Evolutionary conservation across 1,140 invertebrate species (phyloP), one percentile per base, ranked within the genome.

Genomic region (Aphidius ervi): DNA sequence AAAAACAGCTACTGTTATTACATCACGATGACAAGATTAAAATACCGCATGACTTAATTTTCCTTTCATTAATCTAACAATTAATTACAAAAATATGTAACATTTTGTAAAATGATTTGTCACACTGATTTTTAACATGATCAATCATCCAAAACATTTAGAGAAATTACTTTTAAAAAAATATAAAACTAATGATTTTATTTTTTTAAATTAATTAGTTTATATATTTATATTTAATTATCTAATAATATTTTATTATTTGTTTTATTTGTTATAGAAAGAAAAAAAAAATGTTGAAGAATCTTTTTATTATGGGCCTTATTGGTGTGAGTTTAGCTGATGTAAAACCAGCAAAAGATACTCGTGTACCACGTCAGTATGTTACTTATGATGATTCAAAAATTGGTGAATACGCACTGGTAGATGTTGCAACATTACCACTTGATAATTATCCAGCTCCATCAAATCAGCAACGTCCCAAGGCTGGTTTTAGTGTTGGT

Each of bases 401-500:
- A 0, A 41, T 54, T 20, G 68, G 69, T 56, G 67, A 69, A 9
- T 68, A 72, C 55, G 67, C 61, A 5, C 67, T 68, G 7, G 41
- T 62, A 2, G 54, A 46, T n/a, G 59, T 62, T 3, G 49, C 56
- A 9, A 37, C 65, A 5, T 54, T 41, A 0, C 59, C 66, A 1
- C 23, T 48, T 31, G 62, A 64, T 55, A 62, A 50, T 42, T 47
- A 50, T 37, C 31, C 64, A 10, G 52, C 58, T 16, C 58, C 55
- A 6, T 60, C 59, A 5, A 42, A 57, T 16, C 63, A 52, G 1
- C 45, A 5, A 39, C 61, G 52, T 43, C 10, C 49, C 37, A 61
- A 56, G 4, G 40, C 58, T 16, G 77, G 76, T 5, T 77, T 71
- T 63, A 78, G 77, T 59, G 73, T 71, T 6, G 78, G 78, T 41